Evolutionary conservation across 1,140 invertebrate species (phyloP).

Genomic region (Pseudomyrmex dendroicus): DNA sequence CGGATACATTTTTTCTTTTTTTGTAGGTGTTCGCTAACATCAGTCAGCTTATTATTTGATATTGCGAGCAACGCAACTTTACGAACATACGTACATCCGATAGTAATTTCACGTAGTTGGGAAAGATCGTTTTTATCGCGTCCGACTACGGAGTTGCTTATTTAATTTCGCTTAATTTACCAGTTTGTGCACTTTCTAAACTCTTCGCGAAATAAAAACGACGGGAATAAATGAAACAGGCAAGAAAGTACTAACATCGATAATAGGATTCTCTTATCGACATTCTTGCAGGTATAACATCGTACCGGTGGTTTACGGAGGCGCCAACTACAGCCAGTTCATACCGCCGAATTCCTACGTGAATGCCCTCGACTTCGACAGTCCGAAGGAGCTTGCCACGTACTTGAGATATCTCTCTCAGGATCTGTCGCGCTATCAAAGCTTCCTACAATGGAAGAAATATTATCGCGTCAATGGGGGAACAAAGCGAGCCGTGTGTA

Average conservation of each 20-base stretch:
- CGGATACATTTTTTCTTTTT: no score
- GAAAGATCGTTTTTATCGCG: no score
- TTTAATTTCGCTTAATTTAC: not conserved
- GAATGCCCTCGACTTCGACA: conserved; percentile 86
- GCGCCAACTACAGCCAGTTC: conserved; percentile 85
- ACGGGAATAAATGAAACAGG: not conserved
- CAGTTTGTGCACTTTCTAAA: not conserved
- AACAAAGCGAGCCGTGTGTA: conserved; percentile 60
- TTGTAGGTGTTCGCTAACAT: conserved; percentile 16
- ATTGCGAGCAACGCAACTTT: conserved; percentile 35
- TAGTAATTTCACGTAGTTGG: no score
- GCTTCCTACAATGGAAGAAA: conserved; percentile 86
- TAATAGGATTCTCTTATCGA: conserved; percentile 21
- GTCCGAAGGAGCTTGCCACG: conserved; percentile 84
- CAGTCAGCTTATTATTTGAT: conserved; percentile 37
- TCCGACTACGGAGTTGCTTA: not conserved
- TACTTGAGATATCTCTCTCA: conserved; percentile 85
- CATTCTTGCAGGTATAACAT: conserved; percentile 78
- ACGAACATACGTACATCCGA: not conserved
- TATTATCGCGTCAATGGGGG: conserved; percentile 73
- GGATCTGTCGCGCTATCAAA: conserved; percentile 81
- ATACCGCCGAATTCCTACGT: conserved; percentile 88
- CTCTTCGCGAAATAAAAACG: no score
- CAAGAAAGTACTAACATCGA: conserved; percentile 7
- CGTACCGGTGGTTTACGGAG: conserved; percentile 86